A percentile compares a stretch with the other conserved stretches of the same genome.
phyloP scores from a whole-genome alignment of 2,888 invertebrate species.

The Drosophila demipolita region DNA sequence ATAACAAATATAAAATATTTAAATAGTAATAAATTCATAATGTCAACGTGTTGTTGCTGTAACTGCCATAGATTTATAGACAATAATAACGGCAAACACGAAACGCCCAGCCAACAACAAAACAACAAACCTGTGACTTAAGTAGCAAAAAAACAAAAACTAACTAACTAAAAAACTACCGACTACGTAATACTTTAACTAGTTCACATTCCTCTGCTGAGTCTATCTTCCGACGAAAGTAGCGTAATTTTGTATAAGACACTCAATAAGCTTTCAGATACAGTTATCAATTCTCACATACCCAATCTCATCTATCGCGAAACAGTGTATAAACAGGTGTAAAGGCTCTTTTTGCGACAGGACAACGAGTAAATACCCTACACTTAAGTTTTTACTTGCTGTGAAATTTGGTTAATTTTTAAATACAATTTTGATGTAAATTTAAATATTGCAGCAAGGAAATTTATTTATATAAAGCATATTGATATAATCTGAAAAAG shows the following conservation, averaged over 20 bases:
- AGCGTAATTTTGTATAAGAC: neutral
- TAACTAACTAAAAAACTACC: neutral
- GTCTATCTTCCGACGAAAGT: neutral
- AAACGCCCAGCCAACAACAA: slow-evolving; percentile 47
- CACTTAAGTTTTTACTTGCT: too few species aligned
- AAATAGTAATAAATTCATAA: slow-evolving; percentile 84
- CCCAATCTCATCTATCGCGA: neutral
- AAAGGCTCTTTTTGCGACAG: neutral
- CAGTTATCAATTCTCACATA: neutral
- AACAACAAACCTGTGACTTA: slow-evolving; percentile 49
- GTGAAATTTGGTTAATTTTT: too few species aligned
- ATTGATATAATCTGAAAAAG: neutral
- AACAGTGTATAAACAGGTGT: neutral
- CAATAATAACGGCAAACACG: slow-evolving; percentile 79
- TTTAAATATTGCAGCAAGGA: neutral
- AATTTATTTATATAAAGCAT: neutral
- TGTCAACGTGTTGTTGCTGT: slow-evolving; percentile 79
- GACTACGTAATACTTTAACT: neutral
- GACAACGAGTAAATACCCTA: neutral
- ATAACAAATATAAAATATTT: slow-evolving; percentile 82
- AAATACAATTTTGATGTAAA: too few species aligned
- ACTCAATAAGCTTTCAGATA: neutral
- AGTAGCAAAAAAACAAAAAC: slow-evolving; percentile 62
- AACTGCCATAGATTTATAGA: slow-evolving; percentile 75
- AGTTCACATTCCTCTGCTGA: neutral